phyloP scores from a whole-genome alignment of 2,888 invertebrate species.

The Sicus ferrugineus region DNA sequence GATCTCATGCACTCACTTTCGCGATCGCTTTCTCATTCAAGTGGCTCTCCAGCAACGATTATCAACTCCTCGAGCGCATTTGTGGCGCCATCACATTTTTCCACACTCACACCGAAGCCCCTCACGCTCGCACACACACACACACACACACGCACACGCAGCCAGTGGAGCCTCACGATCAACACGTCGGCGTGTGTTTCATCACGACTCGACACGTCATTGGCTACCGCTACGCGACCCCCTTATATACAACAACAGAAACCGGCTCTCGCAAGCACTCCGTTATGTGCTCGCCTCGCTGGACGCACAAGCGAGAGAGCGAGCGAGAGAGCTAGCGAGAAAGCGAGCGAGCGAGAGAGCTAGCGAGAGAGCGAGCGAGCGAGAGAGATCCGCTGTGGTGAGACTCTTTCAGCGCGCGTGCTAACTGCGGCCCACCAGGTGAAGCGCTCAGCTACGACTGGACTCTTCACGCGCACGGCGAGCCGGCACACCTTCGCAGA shows the following conservation, averaged over 20 bases:
- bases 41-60: background rate
- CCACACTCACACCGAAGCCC: background rate
- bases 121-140: background rate
- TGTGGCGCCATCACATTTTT: conserved; percentile 15
- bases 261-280: background rate
- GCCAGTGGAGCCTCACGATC: background rate
- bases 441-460: no score
- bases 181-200: conserved; percentile 19
- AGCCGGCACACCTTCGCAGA: background rate
- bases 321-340: background rate
- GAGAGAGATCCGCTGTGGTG: background rate
- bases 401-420: no score
- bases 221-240: conserved; percentile 22
- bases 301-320: background rate
- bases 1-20: background rate
- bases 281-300: background rate
- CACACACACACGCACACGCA: background rate
- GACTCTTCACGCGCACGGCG: background rate
- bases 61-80: background rate
- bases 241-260: conserved; percentile 32
- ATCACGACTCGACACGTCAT: conserved; percentile 23
- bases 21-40: background rate
- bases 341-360: background rate
- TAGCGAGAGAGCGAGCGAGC: no score
- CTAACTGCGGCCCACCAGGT: no score